Conservation (phyloP, 2,113 vertebrate genomes). For the Heloderma charlesbogerti region DNA sequence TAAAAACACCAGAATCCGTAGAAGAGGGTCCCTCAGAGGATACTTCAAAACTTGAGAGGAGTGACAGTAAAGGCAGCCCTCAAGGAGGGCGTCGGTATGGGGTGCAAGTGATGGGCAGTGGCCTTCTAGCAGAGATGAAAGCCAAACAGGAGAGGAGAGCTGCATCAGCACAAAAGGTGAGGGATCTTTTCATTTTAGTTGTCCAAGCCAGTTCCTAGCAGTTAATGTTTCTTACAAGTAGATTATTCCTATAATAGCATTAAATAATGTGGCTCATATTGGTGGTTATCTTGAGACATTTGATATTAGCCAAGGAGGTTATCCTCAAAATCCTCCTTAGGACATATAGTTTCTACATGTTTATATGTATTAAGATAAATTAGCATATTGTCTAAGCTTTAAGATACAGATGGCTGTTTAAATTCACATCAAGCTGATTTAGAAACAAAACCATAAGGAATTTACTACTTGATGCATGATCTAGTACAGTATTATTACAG, state of each 20-base stretch:
- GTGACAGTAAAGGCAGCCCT: slow-evolving; percentile 85
- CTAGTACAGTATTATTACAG: slow-evolving; percentile 44
- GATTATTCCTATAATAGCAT: not conserved
- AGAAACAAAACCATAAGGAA: slow-evolving; percentile 68
- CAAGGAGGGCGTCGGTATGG: slow-evolving; percentile 89
- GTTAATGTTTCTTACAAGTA: not conserved
- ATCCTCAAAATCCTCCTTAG: not conserved
- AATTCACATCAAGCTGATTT: slow-evolving; percentile 50
- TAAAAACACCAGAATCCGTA: slow-evolving; percentile 86
- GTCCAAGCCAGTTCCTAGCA: no score
- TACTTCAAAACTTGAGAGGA: slow-evolving; percentile 59
- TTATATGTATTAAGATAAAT: slow-evolving; percentile 33
- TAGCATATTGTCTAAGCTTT: slow-evolving; percentile 36
- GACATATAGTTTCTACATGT: not conserved
- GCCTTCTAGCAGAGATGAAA: slow-evolving; percentile 95
- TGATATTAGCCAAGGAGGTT: not conserved
- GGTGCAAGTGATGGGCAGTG: slow-evolving; percentile 93
- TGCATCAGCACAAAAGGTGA: slow-evolving; percentile 86
- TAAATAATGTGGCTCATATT: not conserved
- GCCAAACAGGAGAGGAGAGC: slow-evolving; percentile 96
- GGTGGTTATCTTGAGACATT: not conserved
- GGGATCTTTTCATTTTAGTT: slow-evolving; percentile 25
- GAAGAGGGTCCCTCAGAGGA: slow-evolving; percentile 85
- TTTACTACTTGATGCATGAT: slow-evolving; percentile 56
- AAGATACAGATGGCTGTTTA: slow-evolving; percentile 67